Evolutionary conservation across 2,888 invertebrate species (phyloP).

Genomic region (Hypselothyrea guttata): DNA sequence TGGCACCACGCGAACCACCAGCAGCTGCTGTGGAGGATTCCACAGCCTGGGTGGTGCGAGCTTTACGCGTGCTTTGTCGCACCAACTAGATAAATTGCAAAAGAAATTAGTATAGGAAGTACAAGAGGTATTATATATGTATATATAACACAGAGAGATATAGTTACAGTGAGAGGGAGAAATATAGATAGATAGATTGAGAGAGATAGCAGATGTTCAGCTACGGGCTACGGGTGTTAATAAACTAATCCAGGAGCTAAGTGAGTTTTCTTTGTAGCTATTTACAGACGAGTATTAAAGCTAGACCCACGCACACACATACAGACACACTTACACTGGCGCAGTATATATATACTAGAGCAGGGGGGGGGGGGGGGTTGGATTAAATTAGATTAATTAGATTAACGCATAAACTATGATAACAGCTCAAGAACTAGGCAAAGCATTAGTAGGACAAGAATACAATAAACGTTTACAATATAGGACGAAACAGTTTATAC

Average conservation of each 20-base stretch:
- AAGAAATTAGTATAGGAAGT: constrained; percentile 1
- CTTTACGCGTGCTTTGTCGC: constrained; percentile 72
- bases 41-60: constrained; percentile 34
- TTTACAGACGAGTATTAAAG: constrained; percentile 30
- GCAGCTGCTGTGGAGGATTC: constrained; percentile 28
- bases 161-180: constrained; percentile 18
- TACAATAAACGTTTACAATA: constrained; percentile 42
- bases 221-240: constrained; percentile 45
- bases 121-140: constrained; percentile 8
- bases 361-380: no score
- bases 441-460: constrained; percentile 16
- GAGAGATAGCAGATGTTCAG: constrained; percentile 15
- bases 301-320: constrained; percentile 33
- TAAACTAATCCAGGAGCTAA: constrained; percentile 27
- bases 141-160: not conserved
- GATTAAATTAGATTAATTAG: constrained; percentile 16
- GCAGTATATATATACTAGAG: constrained; percentile 10
- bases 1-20: constrained; percentile 45
- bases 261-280: constrained; percentile 26
- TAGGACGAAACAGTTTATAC: constrained; percentile 22
- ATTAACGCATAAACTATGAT: constrained; percentile 14
- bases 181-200: not conserved
- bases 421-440: constrained; percentile 34
- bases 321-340: constrained; percentile 29
- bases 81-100: constrained; percentile 62